Base-by-base conservation (phyloP, 2,888 invertebrate species). In the Polydrusus tereticollis region DNA sequence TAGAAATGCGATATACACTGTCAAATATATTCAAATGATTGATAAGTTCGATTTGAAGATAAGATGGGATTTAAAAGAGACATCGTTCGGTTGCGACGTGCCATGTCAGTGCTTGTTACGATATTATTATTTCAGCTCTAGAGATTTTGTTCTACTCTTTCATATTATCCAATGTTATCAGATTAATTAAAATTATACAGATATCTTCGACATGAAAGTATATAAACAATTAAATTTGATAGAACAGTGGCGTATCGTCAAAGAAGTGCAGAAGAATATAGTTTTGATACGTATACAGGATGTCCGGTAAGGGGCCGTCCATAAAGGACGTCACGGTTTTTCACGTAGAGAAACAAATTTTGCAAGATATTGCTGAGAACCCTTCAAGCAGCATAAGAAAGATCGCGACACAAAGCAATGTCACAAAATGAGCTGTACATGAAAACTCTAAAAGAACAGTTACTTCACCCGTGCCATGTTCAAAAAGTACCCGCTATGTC, bases 1-100 rank as follows among this genome's bases (percentile, higher is more conserved):
- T 7, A 36, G 36, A 36, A 36, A 36, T 36, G n/a, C n/a, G 36
- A 36, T 36, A 36, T 36, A 29, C 36, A 36, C 36, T 36, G 36
- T 36, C 36, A 50, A 50, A 26, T n/a, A 50, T 14, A 50, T 50
- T 55, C 29, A 16, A 7, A 55, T 55, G 52, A 55, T 55, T 55
- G 52, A 55, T 55, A 55, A 16, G 52, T 29, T 16, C 16, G 29
- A 55, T 29, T 29, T 12, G 16, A 55, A 33, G 29, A 29, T 55
- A 55, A 55, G 16, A 14, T 16, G 29, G 29, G 18, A 16, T 29
- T 55, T 18, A 29, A 29, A 33, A 36, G 21, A 29, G 18, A 47
- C 23, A 6, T 21, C n/a, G 18, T 1, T n/a, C n/a, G 2, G 36
- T 36, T 8, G 7, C 12, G 16, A 7, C 43, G 14, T 43, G n/a